Evolutionary conservation across 2,888 invertebrate species (phyloP).

Genomic region (Cosmia trapezina): DNA sequence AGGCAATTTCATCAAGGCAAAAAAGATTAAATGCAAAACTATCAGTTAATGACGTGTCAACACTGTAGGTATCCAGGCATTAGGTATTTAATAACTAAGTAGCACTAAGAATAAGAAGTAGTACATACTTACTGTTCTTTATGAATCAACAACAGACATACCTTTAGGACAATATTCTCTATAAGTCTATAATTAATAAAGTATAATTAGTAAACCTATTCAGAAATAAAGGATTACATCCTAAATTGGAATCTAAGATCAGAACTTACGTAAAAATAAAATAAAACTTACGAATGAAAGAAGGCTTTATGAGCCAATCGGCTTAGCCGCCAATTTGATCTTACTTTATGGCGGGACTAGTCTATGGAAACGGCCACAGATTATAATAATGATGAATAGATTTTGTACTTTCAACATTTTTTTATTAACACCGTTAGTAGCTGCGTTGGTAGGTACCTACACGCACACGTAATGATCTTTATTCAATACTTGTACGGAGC

Average conservation of each 20-base stretch:
- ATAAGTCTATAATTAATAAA: neutral
- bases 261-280: slow-evolving; percentile 9
- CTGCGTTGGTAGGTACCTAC: no score
- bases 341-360: slow-evolving; percentile 53
- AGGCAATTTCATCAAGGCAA: slow-evolving; percentile 9
- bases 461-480: neutral
- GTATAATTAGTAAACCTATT: neutral
- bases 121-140: no score
- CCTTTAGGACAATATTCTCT: neutral
- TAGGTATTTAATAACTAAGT: no score
- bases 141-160: neutral
- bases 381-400: slow-evolving; percentile 38
- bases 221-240: neutral
- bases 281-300: slow-evolving; percentile 13
- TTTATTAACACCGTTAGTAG: neutral
- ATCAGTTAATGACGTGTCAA: slow-evolving; percentile 3
- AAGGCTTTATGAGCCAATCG: slow-evolving; percentile 30
- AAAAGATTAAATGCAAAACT: slow-evolving; percentile 14
- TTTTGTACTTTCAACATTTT: slow-evolving; percentile 6
- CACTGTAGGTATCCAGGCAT: no score
- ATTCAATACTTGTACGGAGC: neutral
- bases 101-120: no score
- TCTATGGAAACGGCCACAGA: slow-evolving; percentile 39
- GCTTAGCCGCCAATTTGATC: slow-evolving; percentile 54
- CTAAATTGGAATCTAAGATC: slow-evolving; percentile 25